These are phyloP conservation scores for Pelodiscus sinensis DNA, from an alignment of 2,113 vertebrate genomes.

Conservation along the genomic window DNA sequence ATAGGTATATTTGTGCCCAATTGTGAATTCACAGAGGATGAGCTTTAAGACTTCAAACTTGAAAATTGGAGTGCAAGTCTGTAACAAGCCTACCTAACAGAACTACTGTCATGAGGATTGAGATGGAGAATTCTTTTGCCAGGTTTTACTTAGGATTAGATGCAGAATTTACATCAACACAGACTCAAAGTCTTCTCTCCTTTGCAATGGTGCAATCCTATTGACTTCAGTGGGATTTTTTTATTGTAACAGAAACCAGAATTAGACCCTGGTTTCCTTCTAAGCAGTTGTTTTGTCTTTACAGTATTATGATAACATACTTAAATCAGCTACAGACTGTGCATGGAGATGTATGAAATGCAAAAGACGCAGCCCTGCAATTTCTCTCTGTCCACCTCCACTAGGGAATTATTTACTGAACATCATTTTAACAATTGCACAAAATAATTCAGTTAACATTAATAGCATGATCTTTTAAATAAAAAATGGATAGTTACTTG, in stretches of 20 bases:
- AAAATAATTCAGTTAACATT: constrained; percentile 15
- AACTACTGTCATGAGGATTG: background rate
- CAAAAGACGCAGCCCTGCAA: background rate
- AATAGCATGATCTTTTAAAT: constrained; percentile 24
- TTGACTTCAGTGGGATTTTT: background rate
- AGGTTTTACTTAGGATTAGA: background rate
- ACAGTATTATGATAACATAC: background rate
- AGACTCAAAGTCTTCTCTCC: background rate
- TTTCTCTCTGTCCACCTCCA: background rate
- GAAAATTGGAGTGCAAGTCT: background rate
- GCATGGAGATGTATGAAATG: background rate
- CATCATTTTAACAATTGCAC: background rate
- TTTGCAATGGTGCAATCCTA: background rate
- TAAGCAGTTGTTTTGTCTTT: background rate
- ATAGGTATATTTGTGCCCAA: constrained; percentile 19
- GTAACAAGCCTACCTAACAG: background rate
- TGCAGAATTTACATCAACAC: background rate
- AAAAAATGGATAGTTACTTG: constrained; percentile 29
- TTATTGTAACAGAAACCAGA: background rate
- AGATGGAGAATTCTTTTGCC: background rate
- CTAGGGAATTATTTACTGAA: background rate
- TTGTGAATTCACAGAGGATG: background rate
- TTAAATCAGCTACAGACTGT: background rate
- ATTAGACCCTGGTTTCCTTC: background rate
- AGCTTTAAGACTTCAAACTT: background rate